Conservation (phyloP, 2,888 invertebrate genomes). For the Euproctis similis region DNA sequence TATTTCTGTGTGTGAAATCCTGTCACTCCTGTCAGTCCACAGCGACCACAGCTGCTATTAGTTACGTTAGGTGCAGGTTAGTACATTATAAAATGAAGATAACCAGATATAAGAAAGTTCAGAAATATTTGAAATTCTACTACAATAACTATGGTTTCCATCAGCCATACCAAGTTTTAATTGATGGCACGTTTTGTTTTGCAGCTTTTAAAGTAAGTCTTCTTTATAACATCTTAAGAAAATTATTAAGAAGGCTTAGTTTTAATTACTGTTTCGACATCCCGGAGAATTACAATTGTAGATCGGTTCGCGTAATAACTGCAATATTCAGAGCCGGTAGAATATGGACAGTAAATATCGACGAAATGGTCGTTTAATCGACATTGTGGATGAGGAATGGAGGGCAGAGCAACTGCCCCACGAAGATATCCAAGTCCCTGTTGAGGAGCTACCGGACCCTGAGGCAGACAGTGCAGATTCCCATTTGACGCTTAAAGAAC, state of each 20-base stretch:
- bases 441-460: slow-evolving; percentile 92
- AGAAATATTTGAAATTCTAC: slow-evolving; percentile 88
- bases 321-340: neutral
- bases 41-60: too few species aligned
- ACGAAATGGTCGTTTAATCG: slow-evolving; percentile 83
- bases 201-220: slow-evolving; percentile 87
- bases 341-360: slow-evolving; percentile 87
- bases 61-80: too few species aligned
- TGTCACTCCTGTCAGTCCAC: too few species aligned
- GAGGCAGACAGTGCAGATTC: slow-evolving; percentile 95
- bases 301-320: slow-evolving; percentile 6
- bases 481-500: slow-evolving; percentile 91
- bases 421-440: slow-evolving; percentile 89
- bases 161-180: slow-evolving; percentile 90
- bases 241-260: slow-evolving; percentile 33
- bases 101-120: slow-evolving; percentile 90
- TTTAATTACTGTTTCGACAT: slow-evolving; percentile 41
- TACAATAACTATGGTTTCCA: slow-evolving; percentile 90
- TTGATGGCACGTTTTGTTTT: slow-evolving; percentile 97
- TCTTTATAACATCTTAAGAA: slow-evolving; percentile 7
- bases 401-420: slow-evolving; percentile 86
- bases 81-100: slow-evolving; percentile 90
- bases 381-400: slow-evolving; percentile 92
- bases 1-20: too few species aligned
- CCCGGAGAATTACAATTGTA: slow-evolving; percentile 1